Evolutionary conservation across 23 tunicate species (phyloP).

Genomic region (Corella eumyota): DNA sequence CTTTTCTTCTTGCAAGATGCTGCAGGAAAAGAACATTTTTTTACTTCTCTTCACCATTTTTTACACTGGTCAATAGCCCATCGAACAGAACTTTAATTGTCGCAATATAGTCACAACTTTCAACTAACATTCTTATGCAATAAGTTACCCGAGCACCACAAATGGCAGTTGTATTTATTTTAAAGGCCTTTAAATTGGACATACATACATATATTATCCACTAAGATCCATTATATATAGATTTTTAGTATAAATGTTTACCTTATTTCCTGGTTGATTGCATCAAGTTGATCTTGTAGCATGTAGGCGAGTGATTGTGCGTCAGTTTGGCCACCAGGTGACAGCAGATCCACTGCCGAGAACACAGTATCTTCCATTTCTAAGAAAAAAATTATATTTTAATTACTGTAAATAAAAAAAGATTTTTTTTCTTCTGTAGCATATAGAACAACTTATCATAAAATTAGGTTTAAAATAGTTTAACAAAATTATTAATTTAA

Average conservation of each 20-base stretch:
- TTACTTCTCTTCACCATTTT: too few relatives aligned
- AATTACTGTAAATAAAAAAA: background rate
- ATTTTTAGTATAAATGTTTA: conserved; percentile 1
- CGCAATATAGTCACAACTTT: background rate
- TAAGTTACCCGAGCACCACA: too few relatives aligned
- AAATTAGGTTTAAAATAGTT: too few relatives aligned
- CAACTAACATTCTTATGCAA: too few relatives aligned
- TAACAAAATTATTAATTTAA: background rate
- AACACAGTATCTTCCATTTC: conserved; percentile 61
- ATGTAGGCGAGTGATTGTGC: conserved; percentile 52
- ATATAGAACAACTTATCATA: background rate
- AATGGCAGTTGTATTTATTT: too few relatives aligned
- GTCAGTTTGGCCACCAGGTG: conserved; percentile 34
- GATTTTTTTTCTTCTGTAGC: background rate
- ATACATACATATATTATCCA: too few relatives aligned
- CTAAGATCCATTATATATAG: too few relatives aligned
- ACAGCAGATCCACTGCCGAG: conserved; percentile 62
- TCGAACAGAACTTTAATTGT: background rate
- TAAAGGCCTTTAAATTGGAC: too few relatives aligned
- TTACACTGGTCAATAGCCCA: background rate
- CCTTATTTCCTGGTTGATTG: conserved; percentile 85
- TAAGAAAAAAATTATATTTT: conserved; percentile 1
- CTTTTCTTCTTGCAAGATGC: conserved; percentile 65
- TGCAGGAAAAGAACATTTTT: conserved; percentile 11
- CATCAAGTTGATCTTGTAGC: conserved; percentile 77